Percentiles rank a stretch among this genome's conserved stretches.
Evolutionary conservation across 2,888 invertebrate genomes (phyloP).

Genomic region (Drosophila pegasa): DNA sequence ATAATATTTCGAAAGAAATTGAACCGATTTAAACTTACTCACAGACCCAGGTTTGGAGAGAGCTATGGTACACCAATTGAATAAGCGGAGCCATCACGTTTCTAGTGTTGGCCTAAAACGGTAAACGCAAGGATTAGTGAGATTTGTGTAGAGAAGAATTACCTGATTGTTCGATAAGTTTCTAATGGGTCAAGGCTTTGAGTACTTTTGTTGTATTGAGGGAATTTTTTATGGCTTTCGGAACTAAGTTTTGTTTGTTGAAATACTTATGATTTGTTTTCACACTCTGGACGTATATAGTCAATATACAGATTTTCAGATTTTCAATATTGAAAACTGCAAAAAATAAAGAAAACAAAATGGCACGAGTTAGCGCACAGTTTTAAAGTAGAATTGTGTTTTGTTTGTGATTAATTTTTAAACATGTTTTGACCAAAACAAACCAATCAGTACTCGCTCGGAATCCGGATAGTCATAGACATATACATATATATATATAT

Average conservation of each 20-base stretch:
- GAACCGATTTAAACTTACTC: conserved; percentile 47
- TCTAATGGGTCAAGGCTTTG: conserved; percentile 37
- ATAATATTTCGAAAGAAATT: conserved; percentile 23
- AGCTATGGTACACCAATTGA: conserved; percentile 45
- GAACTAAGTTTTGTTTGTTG: conserved; percentile 50
- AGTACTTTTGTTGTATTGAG: conserved; percentile 21
- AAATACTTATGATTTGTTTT: conserved; percentile 65
- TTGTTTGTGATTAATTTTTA: conserved; percentile 25
- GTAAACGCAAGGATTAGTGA: conserved; percentile 77
- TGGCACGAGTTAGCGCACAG: conserved; percentile 74
- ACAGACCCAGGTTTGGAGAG: conserved; percentile 36
- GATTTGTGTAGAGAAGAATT: conserved; percentile 67
- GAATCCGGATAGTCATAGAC: conserved; percentile 33
- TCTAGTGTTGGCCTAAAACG: conserved; percentile 78
- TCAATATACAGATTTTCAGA: conserved; percentile 54
- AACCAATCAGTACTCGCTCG: conserved; percentile 21
- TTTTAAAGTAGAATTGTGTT: conserved; percentile 42
- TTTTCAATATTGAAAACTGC: conserved; percentile 81
- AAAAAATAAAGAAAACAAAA: conserved; percentile 80
- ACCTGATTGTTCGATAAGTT: conserved; percentile 56
- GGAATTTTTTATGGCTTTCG: conserved; percentile 35
- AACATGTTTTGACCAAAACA: conserved; percentile 22
- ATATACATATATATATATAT: conserved; percentile 13
- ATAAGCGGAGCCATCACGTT: conserved; percentile 63
- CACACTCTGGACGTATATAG: conserved; percentile 38